These are phyloP conservation scores for Atherinosoma microstoma DNA, from an alignment of 2,797 vertebrate genomes.

Conservation along the genomic window DNA sequence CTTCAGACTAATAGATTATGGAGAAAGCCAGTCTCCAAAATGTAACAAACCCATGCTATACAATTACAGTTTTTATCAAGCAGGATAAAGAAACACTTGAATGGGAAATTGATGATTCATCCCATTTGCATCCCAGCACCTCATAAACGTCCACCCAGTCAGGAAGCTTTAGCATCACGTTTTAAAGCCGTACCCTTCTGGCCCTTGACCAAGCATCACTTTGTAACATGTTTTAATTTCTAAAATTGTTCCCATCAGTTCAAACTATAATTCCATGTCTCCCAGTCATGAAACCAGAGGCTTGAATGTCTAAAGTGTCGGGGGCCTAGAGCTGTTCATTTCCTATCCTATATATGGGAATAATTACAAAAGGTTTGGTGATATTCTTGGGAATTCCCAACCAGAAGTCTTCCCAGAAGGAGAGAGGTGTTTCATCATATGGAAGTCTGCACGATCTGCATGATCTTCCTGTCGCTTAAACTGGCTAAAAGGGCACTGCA, in stretches of 20 bases:
- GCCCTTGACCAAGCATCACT: background rate
- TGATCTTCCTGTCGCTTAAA: constrained; percentile 36
- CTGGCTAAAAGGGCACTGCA: constrained; percentile 26
- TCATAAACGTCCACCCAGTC: background rate
- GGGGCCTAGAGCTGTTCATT: constrained; percentile 3
- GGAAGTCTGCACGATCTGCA: constrained; percentile 30
- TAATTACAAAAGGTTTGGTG: constrained; percentile 23
- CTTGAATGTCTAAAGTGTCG: constrained; percentile 19
- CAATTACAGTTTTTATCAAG: constrained; percentile 7
- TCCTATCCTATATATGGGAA: constrained; percentile 34
- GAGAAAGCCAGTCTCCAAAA: background rate
- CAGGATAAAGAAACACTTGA: background rate
- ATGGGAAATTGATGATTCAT: background rate
- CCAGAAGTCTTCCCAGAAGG: constrained; percentile 56
- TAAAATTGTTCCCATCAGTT: constrained; percentile 6
- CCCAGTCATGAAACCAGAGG: constrained; percentile 27
- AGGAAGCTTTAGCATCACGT: background rate
- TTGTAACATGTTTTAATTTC: constrained; percentile 27
- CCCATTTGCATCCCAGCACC: background rate
- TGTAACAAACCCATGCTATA: background rate
- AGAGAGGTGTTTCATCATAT: constrained; percentile 53
- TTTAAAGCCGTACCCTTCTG: constrained; percentile 9
- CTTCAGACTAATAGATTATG: constrained; percentile 1
- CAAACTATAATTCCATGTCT: constrained; percentile 17
- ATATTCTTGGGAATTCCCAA: constrained; percentile 63